A percentile compares a stretch with the other conserved stretches of the same genome.
Conservation (phyloP, 2,113 vertebrate genomes). For the Galeopterus variegatus region DNA sequence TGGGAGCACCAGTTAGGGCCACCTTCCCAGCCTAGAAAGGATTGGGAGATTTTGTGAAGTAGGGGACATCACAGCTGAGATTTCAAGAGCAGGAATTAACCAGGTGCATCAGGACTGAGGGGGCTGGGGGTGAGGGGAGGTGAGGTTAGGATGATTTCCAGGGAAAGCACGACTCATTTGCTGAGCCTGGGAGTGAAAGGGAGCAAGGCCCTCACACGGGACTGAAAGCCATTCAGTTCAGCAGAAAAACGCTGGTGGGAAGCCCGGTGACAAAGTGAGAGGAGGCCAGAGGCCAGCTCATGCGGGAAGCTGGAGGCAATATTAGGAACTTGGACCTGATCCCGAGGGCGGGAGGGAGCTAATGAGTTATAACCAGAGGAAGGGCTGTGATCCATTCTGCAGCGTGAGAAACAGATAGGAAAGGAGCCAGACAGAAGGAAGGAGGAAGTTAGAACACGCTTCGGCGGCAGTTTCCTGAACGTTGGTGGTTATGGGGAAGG, state of each 20-base stretch:
- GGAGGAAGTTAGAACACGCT: background rate
- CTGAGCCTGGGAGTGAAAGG: background rate
- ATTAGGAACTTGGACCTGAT: background rate
- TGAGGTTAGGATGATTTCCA: background rate
- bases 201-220: background rate
- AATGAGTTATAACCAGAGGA: background rate
- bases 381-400: background rate
- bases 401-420: background rate
- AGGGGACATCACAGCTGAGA: background rate
- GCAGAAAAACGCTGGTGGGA: background rate
- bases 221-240: background rate
- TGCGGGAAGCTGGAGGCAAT: background rate
- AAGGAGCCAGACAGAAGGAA: background rate
- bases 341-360: background rate
- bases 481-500: background rate
- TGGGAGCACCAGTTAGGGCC: background rate
- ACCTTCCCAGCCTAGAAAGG: background rate
- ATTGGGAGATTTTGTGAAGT: background rate
- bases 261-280: background rate
- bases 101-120: background rate
- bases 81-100: background rate
- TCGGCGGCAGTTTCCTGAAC: background rate
- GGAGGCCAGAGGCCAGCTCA: background rate
- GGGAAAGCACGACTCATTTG: background rate
- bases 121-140: background rate